These are phyloP conservation scores for Ancistrus triradiatus DNA, from an alignment of 2,113 vertebrate species.

Conservation along the genomic window DNA sequence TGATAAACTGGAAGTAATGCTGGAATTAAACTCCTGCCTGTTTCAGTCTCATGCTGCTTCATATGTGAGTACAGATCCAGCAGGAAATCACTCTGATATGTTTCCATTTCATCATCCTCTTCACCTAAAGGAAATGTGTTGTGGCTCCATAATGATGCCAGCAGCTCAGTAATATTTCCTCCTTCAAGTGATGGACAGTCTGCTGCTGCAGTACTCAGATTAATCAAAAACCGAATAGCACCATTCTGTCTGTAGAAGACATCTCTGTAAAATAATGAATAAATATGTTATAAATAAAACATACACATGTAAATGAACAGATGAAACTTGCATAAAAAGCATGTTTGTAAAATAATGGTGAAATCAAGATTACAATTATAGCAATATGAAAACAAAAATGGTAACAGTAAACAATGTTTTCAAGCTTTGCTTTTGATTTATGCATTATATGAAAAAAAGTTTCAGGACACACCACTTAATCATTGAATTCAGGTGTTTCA, in stretches of 20 bases:
- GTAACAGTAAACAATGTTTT: no score
- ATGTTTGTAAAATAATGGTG: background rate
- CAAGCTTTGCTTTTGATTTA: no score
- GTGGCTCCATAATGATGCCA: constrained; percentile 41
- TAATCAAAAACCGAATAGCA: background rate
- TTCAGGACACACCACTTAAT: no score
- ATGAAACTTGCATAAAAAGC: no score
- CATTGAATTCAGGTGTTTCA: no score
- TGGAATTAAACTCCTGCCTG: constrained; percentile 30
- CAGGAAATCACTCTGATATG: constrained; percentile 8
- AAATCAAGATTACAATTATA: no score
- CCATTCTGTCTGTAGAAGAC: background rate
- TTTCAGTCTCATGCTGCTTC: constrained; percentile 26
- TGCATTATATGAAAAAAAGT: no score
- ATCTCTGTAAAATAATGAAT: background rate
- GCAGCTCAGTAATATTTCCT: constrained; percentile 27
- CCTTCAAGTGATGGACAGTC: constrained; percentile 7
- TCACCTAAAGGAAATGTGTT: constrained; percentile 25
- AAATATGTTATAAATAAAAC: no score
- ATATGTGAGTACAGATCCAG: constrained; percentile 31
- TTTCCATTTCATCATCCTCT: background rate
- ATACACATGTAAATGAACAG: no score
- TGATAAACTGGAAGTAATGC: constrained; percentile 29
- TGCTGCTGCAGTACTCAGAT: constrained; percentile 9
- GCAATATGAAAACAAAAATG: no score